Percentiles rank a stretch among this genome's conserved stretches.
phyloP scores from a whole-genome alignment of 92 coral and sea anemone genomes.

The Actinostola sp. region DNA sequence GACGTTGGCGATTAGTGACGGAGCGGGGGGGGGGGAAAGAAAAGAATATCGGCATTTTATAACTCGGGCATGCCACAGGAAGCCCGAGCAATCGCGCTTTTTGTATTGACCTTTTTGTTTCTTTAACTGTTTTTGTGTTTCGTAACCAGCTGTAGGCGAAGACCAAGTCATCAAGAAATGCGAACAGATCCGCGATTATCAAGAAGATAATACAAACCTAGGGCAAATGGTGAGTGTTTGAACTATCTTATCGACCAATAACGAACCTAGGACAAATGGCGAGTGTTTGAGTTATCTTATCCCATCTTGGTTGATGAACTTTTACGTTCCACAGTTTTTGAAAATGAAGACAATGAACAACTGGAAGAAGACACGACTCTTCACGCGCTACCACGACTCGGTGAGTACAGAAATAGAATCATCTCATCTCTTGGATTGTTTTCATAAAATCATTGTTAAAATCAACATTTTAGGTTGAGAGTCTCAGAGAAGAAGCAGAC shows the following conservation, averaged over 20 bases:
- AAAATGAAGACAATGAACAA: constrained; percentile 97
- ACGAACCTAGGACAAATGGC: too few relatives aligned
- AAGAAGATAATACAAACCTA: constrained; percentile 89
- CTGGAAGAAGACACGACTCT: constrained; percentile 93
- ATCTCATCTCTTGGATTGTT: neutral
- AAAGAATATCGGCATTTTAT: too few relatives aligned
- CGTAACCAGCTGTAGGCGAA: constrained; percentile 45
- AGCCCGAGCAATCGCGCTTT: too few relatives aligned
- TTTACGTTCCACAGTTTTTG: constrained; percentile 63
- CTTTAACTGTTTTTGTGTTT: neutral
- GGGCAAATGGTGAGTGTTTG: constrained; percentile 77
- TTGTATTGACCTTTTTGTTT: neutral
- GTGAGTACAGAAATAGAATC: constrained; percentile 45
- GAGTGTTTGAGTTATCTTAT: too few relatives aligned
- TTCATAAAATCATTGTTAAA: neutral
- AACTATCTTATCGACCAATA: too few relatives aligned
- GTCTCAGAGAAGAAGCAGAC: constrained; percentile 96
- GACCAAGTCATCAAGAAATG: constrained; percentile 76
- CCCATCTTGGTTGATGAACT: too few relatives aligned
- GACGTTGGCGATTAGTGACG: too few relatives aligned
- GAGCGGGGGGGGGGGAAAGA: too few relatives aligned
- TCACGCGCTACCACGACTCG: constrained; percentile 88
- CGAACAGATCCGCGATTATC: constrained; percentile 85
- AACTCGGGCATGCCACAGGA: too few relatives aligned
- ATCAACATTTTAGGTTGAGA: constrained; percentile 66